These are phyloP conservation scores for Potamarius usumacintae DNA, from an alignment of 2,113 vertebrate species.

Conservation along the genomic window DNA sequence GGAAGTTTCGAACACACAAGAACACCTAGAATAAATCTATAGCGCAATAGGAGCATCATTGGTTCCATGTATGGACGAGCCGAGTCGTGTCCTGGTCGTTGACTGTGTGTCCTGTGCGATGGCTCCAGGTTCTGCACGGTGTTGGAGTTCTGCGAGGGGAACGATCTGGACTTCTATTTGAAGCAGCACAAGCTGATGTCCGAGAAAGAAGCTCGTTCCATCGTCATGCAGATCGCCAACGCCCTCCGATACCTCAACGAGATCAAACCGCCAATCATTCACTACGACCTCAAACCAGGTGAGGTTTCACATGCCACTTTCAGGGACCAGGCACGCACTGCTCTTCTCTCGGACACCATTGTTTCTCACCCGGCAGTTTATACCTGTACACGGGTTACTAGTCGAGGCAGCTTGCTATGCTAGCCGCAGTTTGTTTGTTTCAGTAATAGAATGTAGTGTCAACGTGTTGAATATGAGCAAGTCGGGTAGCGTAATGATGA, in stretches of 20 bases:
- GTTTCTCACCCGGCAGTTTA: background rate
- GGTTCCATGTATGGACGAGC: background rate
- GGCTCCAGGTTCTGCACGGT: slow-evolving; percentile 92
- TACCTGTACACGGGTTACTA: background rate
- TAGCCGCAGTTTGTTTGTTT: background rate
- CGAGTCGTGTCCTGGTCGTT: background rate
- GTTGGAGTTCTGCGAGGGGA: slow-evolving; percentile 99
- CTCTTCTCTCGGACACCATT: background rate
- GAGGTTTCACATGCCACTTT: slow-evolving; percentile 29
- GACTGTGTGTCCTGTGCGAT: background rate
- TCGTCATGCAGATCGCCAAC: slow-evolving; percentile 99
- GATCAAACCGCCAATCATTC: slow-evolving; percentile 99
- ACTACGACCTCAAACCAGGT: slow-evolving; percentile 99
- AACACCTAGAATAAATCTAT: background rate
- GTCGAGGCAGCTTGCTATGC: background rate
- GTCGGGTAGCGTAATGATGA: too few relatives aligned
- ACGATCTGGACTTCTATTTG: slow-evolving; percentile 99
- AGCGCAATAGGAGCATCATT: background rate
- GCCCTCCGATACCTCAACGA: slow-evolving; percentile 99
- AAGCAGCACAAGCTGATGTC: slow-evolving; percentile 99
- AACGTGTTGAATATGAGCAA: background rate
- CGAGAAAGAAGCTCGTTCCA: slow-evolving; percentile 98
- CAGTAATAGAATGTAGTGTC: background rate
- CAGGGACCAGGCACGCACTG: too few relatives aligned
- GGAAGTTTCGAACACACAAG: background rate